A percentile compares a stretch with the other conserved stretches of the same genome.
Evolutionary conservation across 2,888 invertebrate species (phyloP).

Genomic region (Bugulina stolonifera): DNA sequence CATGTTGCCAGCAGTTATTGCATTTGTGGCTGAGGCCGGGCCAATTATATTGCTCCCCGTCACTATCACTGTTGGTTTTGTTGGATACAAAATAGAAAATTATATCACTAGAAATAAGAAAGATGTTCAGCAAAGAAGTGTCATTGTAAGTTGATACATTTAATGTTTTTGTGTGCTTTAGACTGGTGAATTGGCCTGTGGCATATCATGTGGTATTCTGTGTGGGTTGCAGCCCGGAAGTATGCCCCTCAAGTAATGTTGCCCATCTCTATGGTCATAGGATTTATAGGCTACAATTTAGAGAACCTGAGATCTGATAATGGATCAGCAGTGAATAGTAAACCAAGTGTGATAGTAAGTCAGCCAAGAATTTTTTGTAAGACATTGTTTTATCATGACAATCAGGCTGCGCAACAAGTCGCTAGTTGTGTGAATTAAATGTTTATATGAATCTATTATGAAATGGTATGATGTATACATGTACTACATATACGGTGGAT

Average conservation of each 20-base stretch:
- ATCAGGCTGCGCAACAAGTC: too few relatives aligned
- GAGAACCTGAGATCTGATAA: neutral
- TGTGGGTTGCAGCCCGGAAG: neutral
- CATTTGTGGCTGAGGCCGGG: neutral
- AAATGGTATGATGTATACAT: too few relatives aligned
- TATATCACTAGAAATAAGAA: neutral
- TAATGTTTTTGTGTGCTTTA: neutral
- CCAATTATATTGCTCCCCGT: constrained; percentile 11
- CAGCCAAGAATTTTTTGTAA: too few relatives aligned
- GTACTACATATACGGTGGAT: too few relatives aligned
- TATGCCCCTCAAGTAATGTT: neutral
- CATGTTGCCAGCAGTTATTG: neutral
- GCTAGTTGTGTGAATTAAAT: too few relatives aligned
- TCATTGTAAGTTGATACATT: constrained; percentile 6
- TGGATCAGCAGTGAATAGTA: neutral
- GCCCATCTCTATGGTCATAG: neutral
- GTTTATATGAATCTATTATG: too few relatives aligned
- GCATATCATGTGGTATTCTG: neutral
- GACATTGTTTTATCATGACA: too few relatives aligned
- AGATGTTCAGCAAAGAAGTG: neutral
- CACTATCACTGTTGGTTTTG: constrained; percentile 19
- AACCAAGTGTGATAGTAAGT: neutral
- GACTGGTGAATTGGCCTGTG: neutral
- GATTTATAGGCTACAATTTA: constrained; percentile 6
- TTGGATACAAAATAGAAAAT: constrained; percentile 2